Conservation (phyloP, 2,888 invertebrate species). For the Cephus nigrinus region DNA sequence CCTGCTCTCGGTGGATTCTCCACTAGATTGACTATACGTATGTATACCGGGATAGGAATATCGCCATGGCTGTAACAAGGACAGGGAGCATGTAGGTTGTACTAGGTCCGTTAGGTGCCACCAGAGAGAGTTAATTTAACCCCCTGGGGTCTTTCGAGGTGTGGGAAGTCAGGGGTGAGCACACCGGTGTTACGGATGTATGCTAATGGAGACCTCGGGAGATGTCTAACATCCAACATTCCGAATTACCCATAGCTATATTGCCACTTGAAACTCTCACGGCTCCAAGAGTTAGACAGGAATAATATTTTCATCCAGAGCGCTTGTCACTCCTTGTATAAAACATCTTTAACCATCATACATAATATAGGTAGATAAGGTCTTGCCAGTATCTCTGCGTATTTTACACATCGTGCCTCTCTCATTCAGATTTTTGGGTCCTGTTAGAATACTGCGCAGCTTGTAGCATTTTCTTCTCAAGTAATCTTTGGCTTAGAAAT, state of each 20-base stretch:
- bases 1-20: neutral
- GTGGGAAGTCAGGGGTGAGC: constrained; percentile 48
- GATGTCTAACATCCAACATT: constrained; percentile 56
- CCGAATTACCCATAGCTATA: constrained; percentile 38
- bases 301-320: neutral
- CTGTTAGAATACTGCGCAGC: neutral
- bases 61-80: neutral
- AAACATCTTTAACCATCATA: neutral
- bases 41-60: neutral
- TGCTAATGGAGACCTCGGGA: constrained; percentile 60
- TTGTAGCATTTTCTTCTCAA: neutral
- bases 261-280: neutral
- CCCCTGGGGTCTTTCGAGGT: constrained; percentile 34
- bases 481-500: neutral
- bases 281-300: neutral
- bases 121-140: constrained; percentile 51
- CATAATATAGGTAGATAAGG: neutral
- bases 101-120: constrained; percentile 13
- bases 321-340: neutral
- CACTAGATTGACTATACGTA: neutral
- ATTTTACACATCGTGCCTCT: neutral
- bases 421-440: neutral
- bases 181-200: constrained; percentile 54
- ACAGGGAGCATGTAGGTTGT: neutral
- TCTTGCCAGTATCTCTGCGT: neutral